A percentile compares a stretch with the other conserved stretches of the same genome.
Evolutionary conservation across 2,888 invertebrate genomes (phyloP).

Genomic region (Melinaea marsaeus): DNA sequence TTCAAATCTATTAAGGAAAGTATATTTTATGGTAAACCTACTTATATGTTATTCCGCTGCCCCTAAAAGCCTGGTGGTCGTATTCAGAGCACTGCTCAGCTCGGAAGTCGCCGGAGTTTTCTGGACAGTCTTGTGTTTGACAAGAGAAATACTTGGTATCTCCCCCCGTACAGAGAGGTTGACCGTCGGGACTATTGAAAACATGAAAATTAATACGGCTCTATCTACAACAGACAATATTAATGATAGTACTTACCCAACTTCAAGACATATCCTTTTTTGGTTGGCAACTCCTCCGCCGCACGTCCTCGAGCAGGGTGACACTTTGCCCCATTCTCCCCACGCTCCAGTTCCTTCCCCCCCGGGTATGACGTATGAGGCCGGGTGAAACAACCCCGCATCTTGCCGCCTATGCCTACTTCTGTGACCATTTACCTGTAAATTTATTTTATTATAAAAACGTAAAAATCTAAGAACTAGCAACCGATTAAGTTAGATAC

Average conservation of each 20-base stretch:
- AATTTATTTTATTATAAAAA: background rate
- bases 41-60: slow-evolving; percentile 82
- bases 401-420: slow-evolving; percentile 88
- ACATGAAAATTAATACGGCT: background rate
- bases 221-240: background rate
- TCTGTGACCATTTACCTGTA: slow-evolving; percentile 77
- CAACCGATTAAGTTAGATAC: too few relatives aligned
- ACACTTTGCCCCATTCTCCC: slow-evolving; percentile 90
- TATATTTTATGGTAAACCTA: slow-evolving; percentile 47
- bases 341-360: slow-evolving; percentile 84
- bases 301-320: slow-evolving; percentile 92
- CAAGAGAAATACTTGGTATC: slow-evolving; percentile 92
- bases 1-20: too few relatives aligned
- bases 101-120: slow-evolving; percentile 87
- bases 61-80: slow-evolving; percentile 89
- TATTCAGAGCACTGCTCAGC: slow-evolving; percentile 92
- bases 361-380: slow-evolving; percentile 83
- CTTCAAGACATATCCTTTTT: slow-evolving; percentile 84
- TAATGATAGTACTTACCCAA: slow-evolving; percentile 67
- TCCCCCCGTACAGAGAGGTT: slow-evolving; percentile 84
- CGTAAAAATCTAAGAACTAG: too few relatives aligned
- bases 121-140: slow-evolving; percentile 93
- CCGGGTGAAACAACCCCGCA: slow-evolving; percentile 84
- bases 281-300: slow-evolving; percentile 95
- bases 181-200: slow-evolving; percentile 78